These are phyloP conservation scores for Caenorhabditis afra DNA, from an alignment of 2,888 invertebrate genomes.

Conservation along the genomic window DNA sequence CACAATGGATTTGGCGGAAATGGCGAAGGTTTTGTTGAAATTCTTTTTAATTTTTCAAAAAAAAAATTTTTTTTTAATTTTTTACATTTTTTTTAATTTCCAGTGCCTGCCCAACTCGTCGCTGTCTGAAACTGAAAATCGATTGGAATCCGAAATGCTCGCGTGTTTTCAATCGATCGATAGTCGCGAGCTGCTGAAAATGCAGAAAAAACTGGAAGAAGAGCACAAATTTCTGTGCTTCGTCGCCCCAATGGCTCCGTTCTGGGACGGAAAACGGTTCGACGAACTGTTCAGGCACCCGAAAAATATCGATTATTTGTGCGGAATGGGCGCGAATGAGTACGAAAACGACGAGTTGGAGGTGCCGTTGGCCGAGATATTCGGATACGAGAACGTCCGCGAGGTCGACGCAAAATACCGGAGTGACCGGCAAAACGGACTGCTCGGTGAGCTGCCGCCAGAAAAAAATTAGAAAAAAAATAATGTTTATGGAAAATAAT, in stretches of 20 bases:
- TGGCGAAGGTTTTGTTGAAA: too few species aligned
- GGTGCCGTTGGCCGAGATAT: not conserved
- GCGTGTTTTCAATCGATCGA: not conserved
- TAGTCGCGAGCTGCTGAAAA: not conserved
- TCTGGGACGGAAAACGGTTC: not conserved
- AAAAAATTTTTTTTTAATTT: too few species aligned
- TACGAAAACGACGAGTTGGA: slow-evolving; percentile 10
- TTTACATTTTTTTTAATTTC: too few species aligned
- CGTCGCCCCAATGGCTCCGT: not conserved
- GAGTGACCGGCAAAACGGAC: not conserved
- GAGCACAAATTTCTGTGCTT: not conserved
- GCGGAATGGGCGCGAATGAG: slow-evolving; percentile 32
- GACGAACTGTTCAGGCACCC: not conserved
- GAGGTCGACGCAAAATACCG: slow-evolving; percentile 22
- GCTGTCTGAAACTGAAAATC: too few species aligned
- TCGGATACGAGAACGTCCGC: slow-evolving; percentile 8
- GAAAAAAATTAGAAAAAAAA: too few species aligned
- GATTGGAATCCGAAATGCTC: not conserved
- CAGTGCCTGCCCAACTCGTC: too few species aligned
- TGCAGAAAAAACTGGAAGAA: not conserved
- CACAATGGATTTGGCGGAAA: too few species aligned
- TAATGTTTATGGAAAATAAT: too few species aligned
- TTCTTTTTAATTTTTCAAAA: too few species aligned
- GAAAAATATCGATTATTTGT: slow-evolving; percentile 13
- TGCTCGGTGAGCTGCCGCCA: too few species aligned